Conservation (phyloP, 2,888 invertebrate genomes). For the Papilio demoleus region DNA sequence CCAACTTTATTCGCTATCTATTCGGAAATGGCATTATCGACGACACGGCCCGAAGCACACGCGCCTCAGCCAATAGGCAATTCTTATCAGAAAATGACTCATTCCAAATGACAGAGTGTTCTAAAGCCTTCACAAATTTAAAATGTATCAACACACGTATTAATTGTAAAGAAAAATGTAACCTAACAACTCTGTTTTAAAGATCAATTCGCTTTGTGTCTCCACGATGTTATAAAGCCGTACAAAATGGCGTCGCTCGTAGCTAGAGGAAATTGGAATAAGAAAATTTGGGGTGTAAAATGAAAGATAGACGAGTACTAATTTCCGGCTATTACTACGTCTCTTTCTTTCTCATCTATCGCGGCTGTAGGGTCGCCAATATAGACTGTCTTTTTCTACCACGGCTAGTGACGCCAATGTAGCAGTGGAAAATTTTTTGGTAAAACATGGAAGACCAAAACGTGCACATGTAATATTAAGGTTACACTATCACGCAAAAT, state of each 20-base stretch:
- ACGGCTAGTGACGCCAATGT: too few species aligned
- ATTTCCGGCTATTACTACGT: constrained; percentile 86
- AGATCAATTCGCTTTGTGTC: constrained; percentile 47
- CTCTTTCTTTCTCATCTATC: constrained; percentile 83
- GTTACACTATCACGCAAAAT: too few species aligned
- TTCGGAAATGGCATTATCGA: constrained; percentile 82
- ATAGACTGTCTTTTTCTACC: constrained; percentile 76
- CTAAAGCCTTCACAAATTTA: constrained; percentile 68
- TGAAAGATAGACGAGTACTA: constrained; percentile 90
- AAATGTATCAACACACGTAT: constrained; percentile 59
- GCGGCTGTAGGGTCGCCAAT: constrained; percentile 67
- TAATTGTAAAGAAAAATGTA: constrained; percentile 47
- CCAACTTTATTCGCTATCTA: constrained; percentile 79
- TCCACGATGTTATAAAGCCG: constrained; percentile 56
- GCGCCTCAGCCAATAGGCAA: constrained; percentile 84
- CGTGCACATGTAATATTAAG: too few species aligned
- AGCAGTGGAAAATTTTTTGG: too few species aligned
- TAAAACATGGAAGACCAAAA: too few species aligned
- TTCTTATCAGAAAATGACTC: constrained; percentile 89
- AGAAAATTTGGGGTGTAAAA: constrained; percentile 91
- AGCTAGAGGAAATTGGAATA: constrained; percentile 88
- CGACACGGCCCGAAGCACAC: constrained; percentile 73
- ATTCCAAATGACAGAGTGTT: constrained; percentile 87
- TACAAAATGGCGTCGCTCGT: constrained; percentile 66
- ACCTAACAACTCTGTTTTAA: constrained; percentile 46